A percentile compares a stretch with the other conserved stretches of the same genome.
Conservation (phyloP, 2,797 vertebrate species). For the Emydoidea blandingii region DNA sequence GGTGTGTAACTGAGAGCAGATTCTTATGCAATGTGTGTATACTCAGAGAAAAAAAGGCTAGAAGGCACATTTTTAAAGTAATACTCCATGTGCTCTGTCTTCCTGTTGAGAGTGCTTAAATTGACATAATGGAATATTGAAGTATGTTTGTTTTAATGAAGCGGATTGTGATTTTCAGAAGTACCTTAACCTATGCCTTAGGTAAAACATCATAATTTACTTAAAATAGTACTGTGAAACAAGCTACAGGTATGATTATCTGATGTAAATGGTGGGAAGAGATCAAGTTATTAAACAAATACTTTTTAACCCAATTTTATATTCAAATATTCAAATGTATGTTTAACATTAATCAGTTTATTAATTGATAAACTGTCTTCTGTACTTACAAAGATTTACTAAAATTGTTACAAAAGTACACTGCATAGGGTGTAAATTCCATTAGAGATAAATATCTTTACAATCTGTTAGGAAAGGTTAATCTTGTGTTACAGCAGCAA, state of each 20-base stretch:
- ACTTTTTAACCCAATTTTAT: not conserved
- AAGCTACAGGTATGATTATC: not conserved
- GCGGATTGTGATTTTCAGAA: not conserved
- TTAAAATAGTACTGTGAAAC: not conserved
- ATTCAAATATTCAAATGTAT: not conserved
- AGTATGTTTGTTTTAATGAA: not conserved
- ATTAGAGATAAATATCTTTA: not conserved
- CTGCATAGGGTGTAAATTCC: not conserved
- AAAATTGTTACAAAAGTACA: not conserved
- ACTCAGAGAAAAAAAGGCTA: not conserved
- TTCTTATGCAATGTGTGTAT: not conserved
- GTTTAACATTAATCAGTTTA: not conserved
- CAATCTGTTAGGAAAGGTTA: not conserved
- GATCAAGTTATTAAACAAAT: not conserved
- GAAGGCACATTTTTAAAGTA: not conserved
- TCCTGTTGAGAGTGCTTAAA: not conserved
- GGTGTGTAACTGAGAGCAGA: not conserved
- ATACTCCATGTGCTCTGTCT: not conserved
- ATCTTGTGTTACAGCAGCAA: not conserved
- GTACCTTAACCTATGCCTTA: not conserved
- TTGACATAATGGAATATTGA: not conserved
- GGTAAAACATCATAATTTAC: not conserved
- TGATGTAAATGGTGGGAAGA: not conserved
- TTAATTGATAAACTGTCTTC: not conserved
- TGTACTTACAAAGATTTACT: not conserved